Base-by-base conservation (phyloP, 2,113 vertebrate genomes). In the Platichthys flesus region DNA sequence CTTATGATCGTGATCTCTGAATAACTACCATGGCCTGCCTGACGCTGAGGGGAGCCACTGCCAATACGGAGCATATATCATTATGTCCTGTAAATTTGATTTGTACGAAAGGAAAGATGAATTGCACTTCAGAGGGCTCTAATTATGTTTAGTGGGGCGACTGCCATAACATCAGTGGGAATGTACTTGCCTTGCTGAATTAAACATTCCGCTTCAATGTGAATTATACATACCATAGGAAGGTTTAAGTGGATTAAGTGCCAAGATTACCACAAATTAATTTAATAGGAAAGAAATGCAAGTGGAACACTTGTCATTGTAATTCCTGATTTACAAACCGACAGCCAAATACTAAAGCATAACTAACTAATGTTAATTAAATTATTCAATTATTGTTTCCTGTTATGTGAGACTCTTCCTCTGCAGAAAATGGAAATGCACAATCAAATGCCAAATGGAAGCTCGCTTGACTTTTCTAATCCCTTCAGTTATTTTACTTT, bases 81-180 rank as follows among this genome's bases (percentile, higher is more conserved):
- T 79, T 81, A 74, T 75, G 75, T 82, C 69, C 71, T 75, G 74
- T 76, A 71, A 83, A 88, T 86, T 40, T 70, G 72, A 85, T 88
- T 88, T 85, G 65, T 23, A 54, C 1, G 0, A 55, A 31, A 75
- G 58, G 63, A 70, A 35, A 71, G 78, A 86, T 82, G 76, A 85
- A 75, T 83, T 69, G 73, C 76, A 60, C 79, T 70, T 78, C 64
- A 5, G 18, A 55, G 55, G 76, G 59, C 65, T 85, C 72, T 78
- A 74, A 82, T 84, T 87, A 77, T 62, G 73, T 84, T 85, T 83
- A 67, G 79, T 52, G 74, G 42, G 49, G 31, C 14, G 67, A 66
- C 54, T 8, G 26, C 24, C 51, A 65, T 42, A 67, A 31, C 71
- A 81, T 76, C 49, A 51, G 35, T 59, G 21, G 56, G 67, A 71